phyloP scores from a whole-genome alignment of 2,888 invertebrate species.

The Sarcophaga carnaria region DNA sequence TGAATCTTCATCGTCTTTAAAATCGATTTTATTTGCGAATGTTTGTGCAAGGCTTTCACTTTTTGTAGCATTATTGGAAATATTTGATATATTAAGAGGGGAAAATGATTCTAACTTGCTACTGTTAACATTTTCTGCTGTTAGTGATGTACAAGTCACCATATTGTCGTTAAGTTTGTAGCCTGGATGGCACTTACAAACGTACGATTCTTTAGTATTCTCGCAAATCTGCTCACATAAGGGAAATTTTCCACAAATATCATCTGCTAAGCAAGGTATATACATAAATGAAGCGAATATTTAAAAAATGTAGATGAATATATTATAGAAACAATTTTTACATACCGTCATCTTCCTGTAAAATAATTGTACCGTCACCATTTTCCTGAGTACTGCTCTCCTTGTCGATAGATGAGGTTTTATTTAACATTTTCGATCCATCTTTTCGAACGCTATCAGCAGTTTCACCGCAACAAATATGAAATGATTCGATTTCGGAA shows the following conservation, averaged over 20 bases:
- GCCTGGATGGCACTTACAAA: constrained; percentile 82
- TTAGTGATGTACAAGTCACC: constrained; percentile 81
- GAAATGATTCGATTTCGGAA: constrained; percentile 83
- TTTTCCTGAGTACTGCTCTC: constrained; percentile 37
- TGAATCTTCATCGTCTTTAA: constrained; percentile 37
- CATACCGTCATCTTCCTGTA: constrained; percentile 74
- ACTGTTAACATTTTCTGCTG: constrained; percentile 30
- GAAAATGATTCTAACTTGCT: constrained; percentile 22
- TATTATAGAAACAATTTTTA: neutral
- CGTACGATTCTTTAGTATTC: constrained; percentile 84
- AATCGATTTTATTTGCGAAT: constrained; percentile 39
- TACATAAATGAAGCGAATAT: neutral
- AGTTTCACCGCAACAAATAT: constrained; percentile 83
- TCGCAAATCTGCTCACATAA: constrained; percentile 84
- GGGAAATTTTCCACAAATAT: constrained; percentile 83
- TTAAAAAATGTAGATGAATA: too few relatives aligned
- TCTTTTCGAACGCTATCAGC: constrained; percentile 60
- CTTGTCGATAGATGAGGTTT: neutral
- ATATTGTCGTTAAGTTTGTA: constrained; percentile 83
- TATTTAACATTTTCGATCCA: neutral
- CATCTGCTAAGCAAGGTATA: constrained; percentile 76
- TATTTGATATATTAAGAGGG: constrained; percentile 16
- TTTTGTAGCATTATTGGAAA: constrained; percentile 8
- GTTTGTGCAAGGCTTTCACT: neutral
- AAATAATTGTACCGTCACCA: constrained; percentile 73